Evolutionary conservation across 2,113 vertebrate genomes (phyloP), one percentile per base, ranked within the genome.

Genomic region (Notechis scutatus): DNA sequence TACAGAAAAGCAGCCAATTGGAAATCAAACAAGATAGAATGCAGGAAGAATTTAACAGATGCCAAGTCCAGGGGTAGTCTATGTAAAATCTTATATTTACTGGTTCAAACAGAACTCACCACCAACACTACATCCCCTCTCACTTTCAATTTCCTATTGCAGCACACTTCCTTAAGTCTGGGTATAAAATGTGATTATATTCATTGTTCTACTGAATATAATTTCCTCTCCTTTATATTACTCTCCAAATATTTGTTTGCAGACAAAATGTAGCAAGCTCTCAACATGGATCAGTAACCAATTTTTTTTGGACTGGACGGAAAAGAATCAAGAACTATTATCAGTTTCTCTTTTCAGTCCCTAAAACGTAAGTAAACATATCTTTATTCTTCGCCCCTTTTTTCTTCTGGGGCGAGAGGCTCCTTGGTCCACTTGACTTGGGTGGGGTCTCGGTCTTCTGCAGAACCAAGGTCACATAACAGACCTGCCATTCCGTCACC

Each of bases 301-400:
- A 85, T 95, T 95, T 93, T 52, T 52, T 95, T 95, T 95, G 92
- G 94, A 91, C 69, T 93, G 93, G 90, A 95, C 85, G 95, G 85
- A 95, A 96, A 95, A 90, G 91, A 96, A 93, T 85, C 92, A 94
- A 92, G 61, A 96, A 94, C 96, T 95, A 89, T 11, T 0, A 94
- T 95, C 12, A n/a, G 96, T 94, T 96, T 96, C 94, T 96, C 52
- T 91, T 94, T 90, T 92, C 61, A 93, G 95, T 23, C 91, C 93
- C 0, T 0, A 29, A 0, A 0, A 91, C 9, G 96, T 0, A 0
- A 39, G 18, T 93, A 42, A 90, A 92, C 61, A 93, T 54, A 90
- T 61, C 61, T 92, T 96, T 94, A 98, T 92, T 98, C 97, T 93
- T 98, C 97, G 29, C 95, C 97, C 96, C 91, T 96, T 93, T 97